Percentiles rank a stretch among this genome's conserved stretches.
Conservation (phyloP, 2,888 invertebrate genomes). For the Deroplatys truncata region DNA sequence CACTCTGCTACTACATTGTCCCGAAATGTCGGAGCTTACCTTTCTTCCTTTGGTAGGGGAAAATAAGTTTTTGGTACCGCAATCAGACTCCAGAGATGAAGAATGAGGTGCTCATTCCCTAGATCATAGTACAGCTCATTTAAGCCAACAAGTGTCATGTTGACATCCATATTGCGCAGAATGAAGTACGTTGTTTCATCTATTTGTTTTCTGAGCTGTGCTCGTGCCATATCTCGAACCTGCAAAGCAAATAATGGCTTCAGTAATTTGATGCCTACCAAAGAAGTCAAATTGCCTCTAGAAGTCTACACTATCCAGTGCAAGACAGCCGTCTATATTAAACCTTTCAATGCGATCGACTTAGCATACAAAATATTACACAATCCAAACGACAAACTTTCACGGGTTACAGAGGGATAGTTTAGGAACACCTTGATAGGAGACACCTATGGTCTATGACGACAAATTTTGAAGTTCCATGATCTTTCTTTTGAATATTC, state of each 20-base stretch:
- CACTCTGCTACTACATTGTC: neutral
- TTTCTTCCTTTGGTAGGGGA: slow-evolving; percentile 31
- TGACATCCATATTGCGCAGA: slow-evolving; percentile 26
- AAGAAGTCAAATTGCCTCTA: no score
- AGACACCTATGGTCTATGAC: no score
- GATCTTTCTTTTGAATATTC: no score
- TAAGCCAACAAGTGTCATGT: slow-evolving; percentile 20
- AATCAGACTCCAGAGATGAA: slow-evolving; percentile 41
- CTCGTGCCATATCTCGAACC: slow-evolving; percentile 28
- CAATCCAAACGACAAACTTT: no score
- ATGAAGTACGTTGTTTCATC: slow-evolving; percentile 35
- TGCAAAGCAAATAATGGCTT: neutral
- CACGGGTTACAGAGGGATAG: no score
- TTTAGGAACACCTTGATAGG: no score
- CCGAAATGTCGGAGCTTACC: slow-evolving; percentile 6
- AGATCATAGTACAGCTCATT: slow-evolving; percentile 21
- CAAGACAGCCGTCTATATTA: no score
- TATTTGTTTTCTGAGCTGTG: slow-evolving; percentile 31
- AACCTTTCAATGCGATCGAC: no score
- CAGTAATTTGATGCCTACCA: no score
- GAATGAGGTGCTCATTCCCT: slow-evolving; percentile 39
- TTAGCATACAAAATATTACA: no score
- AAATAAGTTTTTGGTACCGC: slow-evolving; percentile 45
- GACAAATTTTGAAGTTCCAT: no score
- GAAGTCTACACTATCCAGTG: no score